Evolutionary conservation across 2,888 invertebrate genomes (phyloP).

Genomic region (Ophonus ardosiacus): DNA sequence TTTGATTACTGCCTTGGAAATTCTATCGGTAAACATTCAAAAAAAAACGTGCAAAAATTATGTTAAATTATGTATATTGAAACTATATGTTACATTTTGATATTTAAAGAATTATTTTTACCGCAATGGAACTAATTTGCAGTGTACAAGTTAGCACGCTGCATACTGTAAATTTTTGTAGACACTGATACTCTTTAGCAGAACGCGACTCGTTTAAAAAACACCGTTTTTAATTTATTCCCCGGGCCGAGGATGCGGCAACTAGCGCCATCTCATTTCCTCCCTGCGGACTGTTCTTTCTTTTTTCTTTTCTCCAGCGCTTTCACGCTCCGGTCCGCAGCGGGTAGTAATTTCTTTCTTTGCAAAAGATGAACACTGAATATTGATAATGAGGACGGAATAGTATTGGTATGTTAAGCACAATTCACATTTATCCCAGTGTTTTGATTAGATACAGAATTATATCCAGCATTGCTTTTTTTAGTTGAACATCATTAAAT

Average conservation of each 20-base stretch:
- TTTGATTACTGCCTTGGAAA: no score
- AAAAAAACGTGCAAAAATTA: no score
- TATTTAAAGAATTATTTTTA: no score
- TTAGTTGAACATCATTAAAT: background rate
- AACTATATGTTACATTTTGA: no score
- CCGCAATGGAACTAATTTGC: no score
- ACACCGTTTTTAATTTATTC: constrained; percentile 58
- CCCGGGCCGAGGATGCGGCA: constrained; percentile 23
- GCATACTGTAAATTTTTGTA: background rate
- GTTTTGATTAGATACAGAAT: background rate
- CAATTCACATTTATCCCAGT: background rate
- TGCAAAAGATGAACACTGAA: constrained; percentile 55
- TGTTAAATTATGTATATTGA: no score
- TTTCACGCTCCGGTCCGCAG: constrained; percentile 19
- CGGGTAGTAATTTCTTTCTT: constrained; percentile 55
- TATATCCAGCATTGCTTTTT: background rate
- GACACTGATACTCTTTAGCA: constrained; percentile 48
- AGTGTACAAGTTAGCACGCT: background rate
- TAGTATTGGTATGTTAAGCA: constrained; percentile 24
- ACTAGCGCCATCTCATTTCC: constrained; percentile 33
- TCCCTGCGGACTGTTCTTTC: constrained; percentile 14
- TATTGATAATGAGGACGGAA: constrained; percentile 37
- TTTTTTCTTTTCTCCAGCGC: constrained; percentile 17
- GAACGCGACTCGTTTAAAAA: constrained; percentile 54
- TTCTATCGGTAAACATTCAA: no score